phyloP scores from a whole-genome alignment of 2,888 invertebrate genomes.

The Capitulum mitella region DNA sequence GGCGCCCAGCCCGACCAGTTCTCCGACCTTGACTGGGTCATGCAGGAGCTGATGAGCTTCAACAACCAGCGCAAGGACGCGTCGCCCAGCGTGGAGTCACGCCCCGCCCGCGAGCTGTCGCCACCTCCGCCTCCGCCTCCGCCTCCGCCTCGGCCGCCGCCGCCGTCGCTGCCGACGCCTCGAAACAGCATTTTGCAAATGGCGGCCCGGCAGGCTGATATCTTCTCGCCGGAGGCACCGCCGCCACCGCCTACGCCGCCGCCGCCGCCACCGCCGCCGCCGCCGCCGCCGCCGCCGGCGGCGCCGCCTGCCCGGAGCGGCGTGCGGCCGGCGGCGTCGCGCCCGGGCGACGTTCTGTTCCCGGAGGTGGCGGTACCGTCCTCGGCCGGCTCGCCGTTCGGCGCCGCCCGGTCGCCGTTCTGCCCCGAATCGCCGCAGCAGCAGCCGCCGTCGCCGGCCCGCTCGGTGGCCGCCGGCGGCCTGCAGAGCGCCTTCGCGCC shows the following conservation, averaged over 20 bases:
- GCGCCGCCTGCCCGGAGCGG: too few relatives aligned
- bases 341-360: too few relatives aligned
- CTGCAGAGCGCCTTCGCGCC: not conserved
- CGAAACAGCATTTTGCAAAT: not conserved
- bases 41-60: slow-evolving; percentile 40
- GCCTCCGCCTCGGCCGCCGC: not conserved
- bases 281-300: not conserved
- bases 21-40: slow-evolving; percentile 41
- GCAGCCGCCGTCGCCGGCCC: not conserved
- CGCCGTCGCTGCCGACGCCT: not conserved
- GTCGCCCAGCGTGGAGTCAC: not conserved
- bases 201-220: slow-evolving; percentile 11
- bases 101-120: not conserved
- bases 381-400: not conserved
- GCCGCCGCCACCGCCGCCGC: not conserved
- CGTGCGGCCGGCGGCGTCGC: too few relatives aligned
- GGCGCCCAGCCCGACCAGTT: not conserved
- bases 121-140: not conserved
- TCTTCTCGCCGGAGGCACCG: not conserved
- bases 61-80: slow-evolving; percentile 7
- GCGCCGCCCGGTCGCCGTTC: not conserved
- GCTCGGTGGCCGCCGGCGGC: not conserved
- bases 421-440: not conserved
- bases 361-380: too few relatives aligned
- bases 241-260: not conserved